These are phyloP conservation scores for fruit fly (Drosophila melanogaster) DNA, from an alignment of 1,140 invertebrate species.

Conservation along the genomic window DNA sequence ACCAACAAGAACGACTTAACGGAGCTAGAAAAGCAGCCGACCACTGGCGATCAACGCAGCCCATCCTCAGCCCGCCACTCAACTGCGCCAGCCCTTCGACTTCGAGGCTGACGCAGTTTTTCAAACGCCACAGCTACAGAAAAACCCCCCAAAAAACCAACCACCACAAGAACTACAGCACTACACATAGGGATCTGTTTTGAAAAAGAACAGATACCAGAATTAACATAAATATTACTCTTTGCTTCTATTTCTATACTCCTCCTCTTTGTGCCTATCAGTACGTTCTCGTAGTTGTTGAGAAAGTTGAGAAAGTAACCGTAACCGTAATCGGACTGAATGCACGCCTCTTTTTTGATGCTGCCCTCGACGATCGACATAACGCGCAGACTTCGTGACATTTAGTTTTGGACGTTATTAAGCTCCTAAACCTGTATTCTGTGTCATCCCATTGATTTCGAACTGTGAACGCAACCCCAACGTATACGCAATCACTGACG, in stretches of 20 bases:
- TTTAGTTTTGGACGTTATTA: slow-evolving; percentile 78
- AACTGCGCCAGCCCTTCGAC: slow-evolving; percentile 59
- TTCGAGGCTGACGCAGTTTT: slow-evolving; percentile 64
- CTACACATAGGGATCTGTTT: slow-evolving; percentile 53
- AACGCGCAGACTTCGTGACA: slow-evolving; percentile 47
- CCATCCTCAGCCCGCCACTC: slow-evolving; percentile 80
- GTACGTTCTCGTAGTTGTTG: slow-evolving; percentile 59
- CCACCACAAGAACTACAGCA: slow-evolving; percentile 53
- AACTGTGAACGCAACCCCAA: slow-evolving; percentile 42
- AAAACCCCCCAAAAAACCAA: slow-evolving; percentile 33
- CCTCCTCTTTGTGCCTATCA: slow-evolving; percentile 78
- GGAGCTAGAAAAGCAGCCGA: slow-evolving; percentile 74
- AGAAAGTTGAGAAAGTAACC: slow-evolving; percentile 47
- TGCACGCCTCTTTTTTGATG: slow-evolving; percentile 45
- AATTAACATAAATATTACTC: slow-evolving; percentile 38
- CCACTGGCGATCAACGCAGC: slow-evolving; percentile 81
- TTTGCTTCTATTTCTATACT: slow-evolving; percentile 76
- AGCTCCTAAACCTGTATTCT: slow-evolving; percentile 81
- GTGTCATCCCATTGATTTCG: slow-evolving; percentile 78
- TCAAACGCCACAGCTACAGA: slow-evolving; percentile 43
- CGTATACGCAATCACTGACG: slow-evolving; percentile 23
- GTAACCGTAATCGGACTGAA: slow-evolving; percentile 37
- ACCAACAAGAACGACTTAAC: slow-evolving; percentile 68
- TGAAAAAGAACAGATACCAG: neutral
- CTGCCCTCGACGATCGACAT: slow-evolving; percentile 27